Conservation (phyloP, 2,113 vertebrate species). For the Meles meles region DNA sequence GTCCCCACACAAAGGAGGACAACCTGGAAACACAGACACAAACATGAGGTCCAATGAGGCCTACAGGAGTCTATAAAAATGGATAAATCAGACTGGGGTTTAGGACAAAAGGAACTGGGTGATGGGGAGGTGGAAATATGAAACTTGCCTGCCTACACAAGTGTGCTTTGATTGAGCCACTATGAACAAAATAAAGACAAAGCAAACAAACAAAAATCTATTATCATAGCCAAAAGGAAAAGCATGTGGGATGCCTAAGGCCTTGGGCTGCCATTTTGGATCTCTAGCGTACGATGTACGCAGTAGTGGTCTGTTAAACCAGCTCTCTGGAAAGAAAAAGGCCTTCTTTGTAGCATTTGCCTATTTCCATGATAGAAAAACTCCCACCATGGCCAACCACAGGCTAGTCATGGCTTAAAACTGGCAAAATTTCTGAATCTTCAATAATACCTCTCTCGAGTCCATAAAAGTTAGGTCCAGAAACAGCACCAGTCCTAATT, state of each 20-base stretch:
- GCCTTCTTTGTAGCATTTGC: not conserved
- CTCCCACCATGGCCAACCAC: not conserved
- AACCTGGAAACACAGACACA: not conserved
- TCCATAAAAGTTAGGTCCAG: not conserved
- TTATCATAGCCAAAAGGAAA: not conserved
- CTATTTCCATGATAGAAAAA: not conserved
- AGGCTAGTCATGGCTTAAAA: not conserved
- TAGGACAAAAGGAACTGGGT: not conserved
- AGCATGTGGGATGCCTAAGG: no score
- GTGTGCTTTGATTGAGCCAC: not conserved
- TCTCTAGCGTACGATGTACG: not conserved
- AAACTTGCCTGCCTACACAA: not conserved
- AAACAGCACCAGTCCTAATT: not conserved
- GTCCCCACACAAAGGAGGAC: accelerated
- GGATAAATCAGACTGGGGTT: no score
- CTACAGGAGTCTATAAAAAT: not conserved
- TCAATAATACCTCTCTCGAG: not conserved
- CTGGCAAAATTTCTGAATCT: not conserved
- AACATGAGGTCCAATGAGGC: not conserved
- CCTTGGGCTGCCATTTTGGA: not conserved
- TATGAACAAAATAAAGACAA: not conserved
- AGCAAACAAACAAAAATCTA: not conserved
- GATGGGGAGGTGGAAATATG: accelerated
- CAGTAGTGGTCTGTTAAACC: not conserved
- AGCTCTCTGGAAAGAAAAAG: not conserved